These are phyloP conservation scores for Mungos mungo DNA, from an alignment of 2,113 vertebrate genomes.

Conservation along the genomic window DNA sequence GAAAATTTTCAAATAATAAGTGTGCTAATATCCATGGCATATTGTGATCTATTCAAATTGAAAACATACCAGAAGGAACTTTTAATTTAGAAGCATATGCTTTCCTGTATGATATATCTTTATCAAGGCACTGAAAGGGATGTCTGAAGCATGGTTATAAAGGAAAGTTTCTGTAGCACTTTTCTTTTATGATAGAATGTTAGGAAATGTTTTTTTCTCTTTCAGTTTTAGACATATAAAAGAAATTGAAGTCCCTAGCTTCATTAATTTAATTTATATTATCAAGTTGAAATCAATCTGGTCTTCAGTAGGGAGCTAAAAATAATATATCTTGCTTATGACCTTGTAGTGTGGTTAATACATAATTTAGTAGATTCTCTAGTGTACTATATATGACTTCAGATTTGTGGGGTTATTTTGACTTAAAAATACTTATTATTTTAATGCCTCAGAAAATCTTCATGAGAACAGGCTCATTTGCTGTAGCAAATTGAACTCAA, in stretches of 20 bases:
- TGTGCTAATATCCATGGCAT: background rate
- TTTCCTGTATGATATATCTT: slow-evolving; percentile 48
- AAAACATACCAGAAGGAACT: slow-evolving; percentile 47
- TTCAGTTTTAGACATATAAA: slow-evolving; percentile 32
- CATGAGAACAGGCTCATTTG: slow-evolving; percentile 24
- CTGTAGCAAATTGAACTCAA: slow-evolving; percentile 48
- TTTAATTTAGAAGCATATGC: slow-evolving; percentile 48
- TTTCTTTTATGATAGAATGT: slow-evolving; percentile 49
- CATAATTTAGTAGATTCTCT: slow-evolving; percentile 53
- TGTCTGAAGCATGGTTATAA: slow-evolving; percentile 37
- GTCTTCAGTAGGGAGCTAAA: slow-evolving; percentile 4
- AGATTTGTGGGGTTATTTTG: slow-evolving; percentile 38
- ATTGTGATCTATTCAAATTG: slow-evolving; percentile 48
- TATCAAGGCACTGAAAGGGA: slow-evolving; percentile 14
- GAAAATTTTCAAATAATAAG: slow-evolving; percentile 3
- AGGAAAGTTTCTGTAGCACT: slow-evolving; percentile 23
- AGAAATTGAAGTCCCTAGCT: background rate
- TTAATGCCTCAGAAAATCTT: slow-evolving; percentile 45
- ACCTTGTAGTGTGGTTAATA: slow-evolving; percentile 46
- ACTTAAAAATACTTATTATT: slow-evolving; percentile 37
- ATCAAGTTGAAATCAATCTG: slow-evolving; percentile 48
- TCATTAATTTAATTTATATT: slow-evolving; percentile 60
- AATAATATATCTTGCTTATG: slow-evolving; percentile 35
- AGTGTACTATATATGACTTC: slow-evolving; percentile 32
- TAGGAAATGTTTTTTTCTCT: slow-evolving; percentile 23